Evolutionary conservation across 2,888 invertebrate species (phyloP).

Genomic region (Ormyrus nitidulus): DNA sequence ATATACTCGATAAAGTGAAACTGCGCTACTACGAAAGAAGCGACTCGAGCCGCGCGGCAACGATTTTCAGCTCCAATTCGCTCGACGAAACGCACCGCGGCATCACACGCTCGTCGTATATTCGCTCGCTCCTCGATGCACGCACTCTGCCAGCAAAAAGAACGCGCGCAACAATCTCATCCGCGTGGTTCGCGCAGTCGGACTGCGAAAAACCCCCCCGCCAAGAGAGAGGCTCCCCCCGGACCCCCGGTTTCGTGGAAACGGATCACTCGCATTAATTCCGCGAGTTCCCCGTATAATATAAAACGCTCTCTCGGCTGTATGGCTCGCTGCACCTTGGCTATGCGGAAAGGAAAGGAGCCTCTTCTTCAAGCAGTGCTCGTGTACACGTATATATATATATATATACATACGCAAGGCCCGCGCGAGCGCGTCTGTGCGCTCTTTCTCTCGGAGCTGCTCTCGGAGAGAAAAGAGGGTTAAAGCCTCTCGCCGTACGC

Average conservation of each 20-base stretch:
- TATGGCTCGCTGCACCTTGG: constrained; percentile 74
- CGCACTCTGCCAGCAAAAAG: background rate
- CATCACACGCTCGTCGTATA: background rate
- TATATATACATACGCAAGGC: background rate
- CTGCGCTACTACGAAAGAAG: too few species aligned
- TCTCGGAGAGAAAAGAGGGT: constrained; percentile 2
- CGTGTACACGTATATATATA: background rate
- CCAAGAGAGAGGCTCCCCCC: background rate
- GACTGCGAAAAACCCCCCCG: background rate
- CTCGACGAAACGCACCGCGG: background rate
- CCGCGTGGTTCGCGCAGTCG: too few species aligned
- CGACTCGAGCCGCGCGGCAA: background rate
- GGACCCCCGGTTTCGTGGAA: constrained; percentile 53
- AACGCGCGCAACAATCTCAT: background rate
- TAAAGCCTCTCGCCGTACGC: constrained; percentile 7
- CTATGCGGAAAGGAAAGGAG: constrained; percentile 75
- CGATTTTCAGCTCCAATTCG: constrained; percentile 48
- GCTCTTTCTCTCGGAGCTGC: constrained; percentile 12
- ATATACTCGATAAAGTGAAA: too few species aligned
- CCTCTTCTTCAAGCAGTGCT: constrained; percentile 61
- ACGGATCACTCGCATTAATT: constrained; percentile 69
- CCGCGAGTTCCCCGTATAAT: constrained; percentile 64
- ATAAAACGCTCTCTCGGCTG: constrained; percentile 62
- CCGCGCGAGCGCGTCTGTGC: constrained; percentile 4
- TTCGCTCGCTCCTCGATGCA: background rate